These are phyloP conservation scores for Tetrapedia diversipes DNA, from an alignment of 2,888 invertebrate species.

Conservation along the genomic window DNA sequence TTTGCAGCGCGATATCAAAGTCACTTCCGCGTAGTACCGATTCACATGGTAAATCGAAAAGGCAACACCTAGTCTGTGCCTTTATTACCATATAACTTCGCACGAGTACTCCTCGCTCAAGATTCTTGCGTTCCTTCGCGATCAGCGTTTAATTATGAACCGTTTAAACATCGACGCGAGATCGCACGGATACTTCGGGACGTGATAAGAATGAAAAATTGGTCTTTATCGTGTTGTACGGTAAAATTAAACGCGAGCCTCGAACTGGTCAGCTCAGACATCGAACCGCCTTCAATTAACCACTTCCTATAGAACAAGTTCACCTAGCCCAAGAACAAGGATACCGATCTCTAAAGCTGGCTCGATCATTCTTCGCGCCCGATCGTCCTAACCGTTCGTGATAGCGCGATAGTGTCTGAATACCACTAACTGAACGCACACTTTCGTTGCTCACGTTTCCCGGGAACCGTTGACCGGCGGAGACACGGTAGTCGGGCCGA, in stretches of 20 bases:
- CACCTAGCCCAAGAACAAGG: not conserved
- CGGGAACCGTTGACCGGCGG: conserved; percentile 44
- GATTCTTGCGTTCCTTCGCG: too few relatives aligned
- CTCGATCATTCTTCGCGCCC: not conserved
- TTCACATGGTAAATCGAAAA: conserved; percentile 57
- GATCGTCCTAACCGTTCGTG: not conserved
- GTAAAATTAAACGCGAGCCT: too few relatives aligned
- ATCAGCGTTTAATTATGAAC: too few relatives aligned
- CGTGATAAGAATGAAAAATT: too few relatives aligned
- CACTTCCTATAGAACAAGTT: not conserved
- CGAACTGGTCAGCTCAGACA: too few relatives aligned
- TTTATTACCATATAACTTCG: conserved; percentile 53
- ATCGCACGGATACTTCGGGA: too few relatives aligned
- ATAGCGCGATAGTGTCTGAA: conserved; percentile 15
- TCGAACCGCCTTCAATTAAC: too few relatives aligned
- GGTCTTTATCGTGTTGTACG: too few relatives aligned
- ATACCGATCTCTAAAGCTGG: not conserved
- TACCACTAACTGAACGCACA: too few relatives aligned
- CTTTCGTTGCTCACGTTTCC: conserved; percentile 35
- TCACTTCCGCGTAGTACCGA: conserved; percentile 59
- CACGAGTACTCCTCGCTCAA: conserved; percentile 33
- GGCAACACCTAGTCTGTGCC: conserved; percentile 47
- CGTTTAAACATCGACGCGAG: too few relatives aligned
- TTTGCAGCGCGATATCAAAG: conserved; percentile 51
- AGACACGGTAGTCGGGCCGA: conserved; percentile 38